Evolutionary conservation across 2,888 invertebrate species (phyloP).

Genomic region (Omphaloscelis lunosa): DNA sequence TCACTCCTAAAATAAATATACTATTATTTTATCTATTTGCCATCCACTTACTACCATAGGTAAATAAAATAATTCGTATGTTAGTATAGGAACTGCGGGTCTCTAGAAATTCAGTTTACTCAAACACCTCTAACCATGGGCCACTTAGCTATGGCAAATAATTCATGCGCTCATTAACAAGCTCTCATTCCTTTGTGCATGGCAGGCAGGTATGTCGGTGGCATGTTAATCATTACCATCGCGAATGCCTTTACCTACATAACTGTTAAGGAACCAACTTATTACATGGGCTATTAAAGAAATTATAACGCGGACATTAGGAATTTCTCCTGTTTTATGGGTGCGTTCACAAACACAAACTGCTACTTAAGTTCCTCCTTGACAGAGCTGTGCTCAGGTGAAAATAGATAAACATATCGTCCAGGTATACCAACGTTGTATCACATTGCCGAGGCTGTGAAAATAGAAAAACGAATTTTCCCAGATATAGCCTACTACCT

Average conservation of each 20-base stretch:
- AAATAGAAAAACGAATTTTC: no score
- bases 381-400: no score
- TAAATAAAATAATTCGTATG: background rate
- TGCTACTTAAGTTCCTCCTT: background rate
- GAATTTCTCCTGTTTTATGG: slow-evolving; percentile 9
- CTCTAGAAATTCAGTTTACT: slow-evolving; percentile 10
- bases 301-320: slow-evolving; percentile 22
- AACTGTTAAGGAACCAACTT: slow-evolving; percentile 21
- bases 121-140: slow-evolving; percentile 1
- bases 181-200: slow-evolving; percentile 41
- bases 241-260: slow-evolving; percentile 24
- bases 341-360: slow-evolving; percentile 20
- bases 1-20: no score
- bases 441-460: no score
- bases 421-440: no score
- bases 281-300: slow-evolving; percentile 10
- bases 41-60: background rate
- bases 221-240: slow-evolving; percentile 15
- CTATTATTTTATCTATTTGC: background rate
- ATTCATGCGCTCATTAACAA: slow-evolving; percentile 46
- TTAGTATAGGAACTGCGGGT: background rate
- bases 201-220: slow-evolving; percentile 8
- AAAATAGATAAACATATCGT: no score
- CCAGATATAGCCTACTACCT: no score
- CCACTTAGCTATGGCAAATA: slow-evolving; percentile 17